Evolutionary conservation across 2,888 invertebrate genomes (phyloP).

Genomic region (Eugnorisma glareosa): DNA sequence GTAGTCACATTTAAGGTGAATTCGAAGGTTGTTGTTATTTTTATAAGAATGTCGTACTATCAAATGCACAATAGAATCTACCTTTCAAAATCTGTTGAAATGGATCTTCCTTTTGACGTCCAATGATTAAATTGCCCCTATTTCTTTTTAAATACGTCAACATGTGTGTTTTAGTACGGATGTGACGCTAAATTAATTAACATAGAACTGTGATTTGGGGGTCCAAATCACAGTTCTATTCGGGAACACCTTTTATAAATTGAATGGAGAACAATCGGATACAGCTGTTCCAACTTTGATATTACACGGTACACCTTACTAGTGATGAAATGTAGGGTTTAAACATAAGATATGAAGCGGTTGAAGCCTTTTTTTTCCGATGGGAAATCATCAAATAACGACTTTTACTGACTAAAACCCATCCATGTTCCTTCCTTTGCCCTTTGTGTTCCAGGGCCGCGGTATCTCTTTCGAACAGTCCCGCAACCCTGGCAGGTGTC

Average conservation of each 20-base stretch:
- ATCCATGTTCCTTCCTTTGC: too few species aligned
- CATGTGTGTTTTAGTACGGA: constrained; percentile 69
- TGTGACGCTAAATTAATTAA: constrained; percentile 86
- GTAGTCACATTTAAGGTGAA: constrained; percentile 25
- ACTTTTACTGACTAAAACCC: too few species aligned
- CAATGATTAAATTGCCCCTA: constrained; percentile 8
- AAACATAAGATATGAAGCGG: too few species aligned
- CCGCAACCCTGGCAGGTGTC: too few species aligned
- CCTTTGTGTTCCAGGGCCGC: too few species aligned
- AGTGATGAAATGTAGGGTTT: neutral
- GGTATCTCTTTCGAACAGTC: too few species aligned
- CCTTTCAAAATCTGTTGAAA: neutral
- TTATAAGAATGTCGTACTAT: constrained; percentile 7
- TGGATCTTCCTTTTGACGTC: neutral
- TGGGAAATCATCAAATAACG: too few species aligned
- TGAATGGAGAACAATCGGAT: constrained; percentile 11
- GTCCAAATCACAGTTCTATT: too few species aligned
- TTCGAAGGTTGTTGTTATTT: constrained; percentile 27
- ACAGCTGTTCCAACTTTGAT: constrained; percentile 19
- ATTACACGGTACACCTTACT: neutral
- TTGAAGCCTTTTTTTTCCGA: too few species aligned
- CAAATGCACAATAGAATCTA: neutral
- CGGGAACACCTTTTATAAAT: constrained; percentile 28
- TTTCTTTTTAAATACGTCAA: constrained; percentile 47
- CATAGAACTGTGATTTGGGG: constrained; percentile 75